Base-by-base conservation (phyloP, 2,797 vertebrate genomes). In the Hypotaenidia philippensis region DNA sequence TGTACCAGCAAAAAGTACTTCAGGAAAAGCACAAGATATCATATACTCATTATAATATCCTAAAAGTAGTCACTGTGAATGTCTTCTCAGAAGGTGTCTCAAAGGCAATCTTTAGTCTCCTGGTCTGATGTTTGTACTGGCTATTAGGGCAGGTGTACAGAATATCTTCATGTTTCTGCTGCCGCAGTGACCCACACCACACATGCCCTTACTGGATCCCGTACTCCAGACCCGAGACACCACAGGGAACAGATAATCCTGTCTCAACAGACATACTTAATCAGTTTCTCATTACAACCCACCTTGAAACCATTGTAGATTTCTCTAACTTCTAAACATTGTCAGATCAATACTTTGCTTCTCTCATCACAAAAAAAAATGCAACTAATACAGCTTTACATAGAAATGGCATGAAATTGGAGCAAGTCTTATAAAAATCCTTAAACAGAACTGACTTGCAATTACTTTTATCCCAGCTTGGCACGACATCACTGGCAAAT, bases 231-330 rank as follows among this genome's bases (percentile, higher is more conserved):
- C 32, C 49, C 22, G 41, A 64, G 45, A n/a, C 27, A 61, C 40
- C 8, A 0, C 5, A 49, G 64, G 36, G 22, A 52, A 34, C 0
- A 19, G 17, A 25, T 34, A 56, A 5, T 16, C 7, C 18, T 15
- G 6, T 15, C 41, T 29, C 41, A 64, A 41, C 11, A 44, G 21
- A 41, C 21, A 10, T 10, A 9, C 4, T 5, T 5, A 18, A 55
- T n/a, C 17, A 13, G 70, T 22, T 81, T 32, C 44, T 88, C 23
- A 21, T n/a, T 70, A 18, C 53, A 66, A 13, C 20, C 36, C 49
- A n/a, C n/a, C 8, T 16, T 23, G 27, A 86, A 53, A 32, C n/a
- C 34, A 26, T 18, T 47, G 12, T 50, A 68, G 20, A 26, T 59
- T 75, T 66, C 27, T 49, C 15, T 20, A 65, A 26, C 16, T 52